These are phyloP conservation scores for Chlorocebus sabaeus DNA, from an alignment of 2,113 vertebrate species.

Conservation along the genomic window DNA sequence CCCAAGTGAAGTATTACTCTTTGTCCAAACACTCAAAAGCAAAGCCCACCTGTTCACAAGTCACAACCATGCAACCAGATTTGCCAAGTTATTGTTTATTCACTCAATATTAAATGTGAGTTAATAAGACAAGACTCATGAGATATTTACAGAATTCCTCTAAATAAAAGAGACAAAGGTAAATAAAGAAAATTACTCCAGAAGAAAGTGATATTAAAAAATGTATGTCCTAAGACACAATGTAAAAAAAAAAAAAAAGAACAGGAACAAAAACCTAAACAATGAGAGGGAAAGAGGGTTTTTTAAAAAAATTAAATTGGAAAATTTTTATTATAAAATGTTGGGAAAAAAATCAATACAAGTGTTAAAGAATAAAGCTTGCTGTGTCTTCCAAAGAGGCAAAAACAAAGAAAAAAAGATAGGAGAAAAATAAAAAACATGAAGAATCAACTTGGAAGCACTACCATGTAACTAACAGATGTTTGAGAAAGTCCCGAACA, in stretches of 20 bases:
- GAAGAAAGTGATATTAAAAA: neutral
- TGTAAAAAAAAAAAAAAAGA: neutral
- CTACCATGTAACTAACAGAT: neutral
- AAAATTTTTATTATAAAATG: neutral
- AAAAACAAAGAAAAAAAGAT: neutral
- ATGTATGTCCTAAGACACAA: neutral
- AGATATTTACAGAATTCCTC: neutral
- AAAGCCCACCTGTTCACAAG: neutral
- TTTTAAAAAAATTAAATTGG: neutral
- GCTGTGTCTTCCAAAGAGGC: neutral
- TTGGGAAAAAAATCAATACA: neutral
- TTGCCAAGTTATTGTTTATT: neutral
- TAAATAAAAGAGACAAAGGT: neutral
- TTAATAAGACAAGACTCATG: neutral
- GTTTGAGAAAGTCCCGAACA: neutral
- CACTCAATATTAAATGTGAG: neutral
- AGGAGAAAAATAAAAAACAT: neutral
- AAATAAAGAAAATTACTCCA: neutral
- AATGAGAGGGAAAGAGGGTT: accelerated
- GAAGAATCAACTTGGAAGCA: neutral
- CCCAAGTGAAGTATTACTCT: neutral
- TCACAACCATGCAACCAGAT: neutral
- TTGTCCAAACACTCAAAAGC: neutral
- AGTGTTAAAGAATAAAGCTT: neutral
- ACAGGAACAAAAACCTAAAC: neutral